phyloP scores from a whole-genome alignment of 2,797 vertebrate species.

The Chiloscyllium punctatum region DNA sequence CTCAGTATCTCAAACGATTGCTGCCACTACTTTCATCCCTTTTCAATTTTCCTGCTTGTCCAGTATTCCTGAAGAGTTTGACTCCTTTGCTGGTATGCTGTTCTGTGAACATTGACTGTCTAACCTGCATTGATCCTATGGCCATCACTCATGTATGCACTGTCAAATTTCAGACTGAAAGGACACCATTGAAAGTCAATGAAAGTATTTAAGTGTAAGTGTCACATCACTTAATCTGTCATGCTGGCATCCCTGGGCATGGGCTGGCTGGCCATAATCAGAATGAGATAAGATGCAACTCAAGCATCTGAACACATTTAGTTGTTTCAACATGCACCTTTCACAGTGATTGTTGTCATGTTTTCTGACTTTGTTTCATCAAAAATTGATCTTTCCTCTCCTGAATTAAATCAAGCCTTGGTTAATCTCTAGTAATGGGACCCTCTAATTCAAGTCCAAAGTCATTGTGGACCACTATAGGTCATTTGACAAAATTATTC shows the following conservation, averaged over 20 bases:
- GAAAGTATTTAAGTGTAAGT: no score
- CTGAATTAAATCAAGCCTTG: not conserved
- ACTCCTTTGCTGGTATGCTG: not conserved
- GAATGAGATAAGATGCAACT: no score
- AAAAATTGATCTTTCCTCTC: not conserved
- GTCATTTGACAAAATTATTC: no score
- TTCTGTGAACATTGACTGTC: not conserved
- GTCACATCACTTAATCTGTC: no score
- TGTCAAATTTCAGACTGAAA: not conserved
- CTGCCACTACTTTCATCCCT: not conserved
- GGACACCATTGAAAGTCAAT: no score
- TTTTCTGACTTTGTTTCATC: no score
- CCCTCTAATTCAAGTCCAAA: not conserved
- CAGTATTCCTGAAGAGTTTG: not conserved
- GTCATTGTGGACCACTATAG: not conserved
- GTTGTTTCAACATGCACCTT: no score
- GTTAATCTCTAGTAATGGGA: not conserved
- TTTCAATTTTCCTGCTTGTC: not conserved
- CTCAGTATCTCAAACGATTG: not conserved
- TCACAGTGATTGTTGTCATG: no score
- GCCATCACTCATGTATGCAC: not conserved
- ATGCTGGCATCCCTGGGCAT: no score
- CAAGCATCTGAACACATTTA: no score
- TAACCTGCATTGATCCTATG: not conserved
- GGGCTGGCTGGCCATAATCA: no score